A percentile compares a stretch with the other conserved stretches of the same genome.
These are phyloP conservation scores for Macaria notata DNA, from an alignment of 2,888 invertebrate genomes.

Conservation along the genomic window DNA sequence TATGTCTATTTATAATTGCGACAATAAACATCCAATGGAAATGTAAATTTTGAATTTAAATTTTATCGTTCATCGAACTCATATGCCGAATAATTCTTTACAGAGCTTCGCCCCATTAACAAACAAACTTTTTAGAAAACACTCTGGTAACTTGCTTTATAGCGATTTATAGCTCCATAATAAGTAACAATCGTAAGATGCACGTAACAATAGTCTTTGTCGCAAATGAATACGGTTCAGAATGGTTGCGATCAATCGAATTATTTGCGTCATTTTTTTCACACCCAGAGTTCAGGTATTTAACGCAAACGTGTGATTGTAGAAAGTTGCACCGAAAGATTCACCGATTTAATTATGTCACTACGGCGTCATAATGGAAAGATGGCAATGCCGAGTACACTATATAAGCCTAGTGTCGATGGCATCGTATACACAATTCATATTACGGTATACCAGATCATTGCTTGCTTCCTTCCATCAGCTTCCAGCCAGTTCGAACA, in stretches of 20 bases:
- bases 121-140: slow-evolving; percentile 40
- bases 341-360: too few species aligned
- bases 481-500: too few species aligned
- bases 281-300: too few species aligned
- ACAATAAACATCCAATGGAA: slow-evolving; percentile 50
- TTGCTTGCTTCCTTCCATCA: too few species aligned
- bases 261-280: background rate
- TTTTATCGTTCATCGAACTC: slow-evolving; percentile 63
- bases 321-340: background rate
- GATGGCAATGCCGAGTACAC: too few species aligned
- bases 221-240: slow-evolving; percentile 33
- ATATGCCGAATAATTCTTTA: slow-evolving; percentile 42
- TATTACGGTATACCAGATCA: too few species aligned
- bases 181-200: slow-evolving; percentile 11
- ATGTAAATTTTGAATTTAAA: slow-evolving; percentile 35
- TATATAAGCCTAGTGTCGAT: too few species aligned
- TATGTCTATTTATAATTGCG: slow-evolving; percentile 53
- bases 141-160: slow-evolving; percentile 29
- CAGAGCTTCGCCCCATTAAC: slow-evolving; percentile 49
- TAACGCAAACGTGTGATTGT: background rate
- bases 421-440: too few species aligned
- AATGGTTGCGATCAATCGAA: slow-evolving; percentile 2
- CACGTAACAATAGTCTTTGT: slow-evolving; percentile 36
- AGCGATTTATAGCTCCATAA: slow-evolving; percentile 11
- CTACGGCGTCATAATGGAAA: too few species aligned